Percentiles rank a stretch among this genome's conserved stretches.
phyloP scores from a whole-genome alignment of 2,888 invertebrate genomes.

The Epicampocera succincta region DNA sequence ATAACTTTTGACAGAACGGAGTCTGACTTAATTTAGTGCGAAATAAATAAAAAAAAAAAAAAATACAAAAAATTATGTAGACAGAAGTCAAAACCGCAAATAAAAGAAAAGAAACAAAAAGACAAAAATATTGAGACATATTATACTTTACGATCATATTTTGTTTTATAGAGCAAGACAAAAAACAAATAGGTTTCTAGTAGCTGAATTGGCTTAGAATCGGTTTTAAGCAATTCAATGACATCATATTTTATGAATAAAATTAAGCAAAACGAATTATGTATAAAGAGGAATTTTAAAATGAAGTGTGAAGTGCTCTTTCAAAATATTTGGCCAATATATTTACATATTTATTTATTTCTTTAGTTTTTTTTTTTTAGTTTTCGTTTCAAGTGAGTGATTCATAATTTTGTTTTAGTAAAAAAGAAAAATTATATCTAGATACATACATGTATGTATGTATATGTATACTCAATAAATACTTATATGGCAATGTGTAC shows the following conservation, averaged over 20 bases:
- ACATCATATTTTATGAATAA: conserved; percentile 44
- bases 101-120: too few species aligned
- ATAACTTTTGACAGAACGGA: too few species aligned
- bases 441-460: too few species aligned
- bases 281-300: background rate
- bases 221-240: conserved; percentile 35
- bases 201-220: conserved; percentile 12
- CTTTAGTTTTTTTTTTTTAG: too few species aligned
- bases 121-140: too few species aligned
- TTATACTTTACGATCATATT: too few species aligned
- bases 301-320: conserved; percentile 8
- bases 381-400: conserved; percentile 19
- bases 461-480: background rate
- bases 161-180: background rate
- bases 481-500: background rate
- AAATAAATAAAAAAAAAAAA: too few species aligned
- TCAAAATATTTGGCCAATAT: background rate
- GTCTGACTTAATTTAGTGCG: too few species aligned
- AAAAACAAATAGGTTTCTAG: conserved; percentile 24
- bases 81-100: too few species aligned
- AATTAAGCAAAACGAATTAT: background rate
- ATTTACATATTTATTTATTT: too few species aligned
- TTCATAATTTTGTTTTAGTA: conserved; percentile 1
- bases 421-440: too few species aligned
- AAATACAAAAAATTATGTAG: too few species aligned